Evolutionary conservation across 2,797 vertebrate species (phyloP), one percentile per base, ranked within the genome.

Genomic region (Enteromius radiatus): DNA sequence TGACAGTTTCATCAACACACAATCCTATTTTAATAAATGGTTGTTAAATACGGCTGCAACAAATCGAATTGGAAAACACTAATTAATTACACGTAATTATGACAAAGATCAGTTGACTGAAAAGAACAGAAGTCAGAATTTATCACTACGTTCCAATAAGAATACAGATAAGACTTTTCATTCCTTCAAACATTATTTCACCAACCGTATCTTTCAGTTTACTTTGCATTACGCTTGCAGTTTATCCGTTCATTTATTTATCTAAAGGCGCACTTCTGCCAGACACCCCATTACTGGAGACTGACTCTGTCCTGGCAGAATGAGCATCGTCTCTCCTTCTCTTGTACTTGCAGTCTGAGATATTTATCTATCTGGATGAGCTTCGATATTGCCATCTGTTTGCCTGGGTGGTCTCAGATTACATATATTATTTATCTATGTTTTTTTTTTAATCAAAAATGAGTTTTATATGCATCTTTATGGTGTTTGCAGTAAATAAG

Each of bases 281-380:
- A 56, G 71, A 38, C 31, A 73, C 45, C 45, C 28, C 70, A 54
- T 56, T 75, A 54, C 33, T 23, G 71, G 33, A 75, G 49, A 23
- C 49, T 56, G 12, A 52, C 36, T 52, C 49, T 49, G 21, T 31
- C 45, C 45, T 75, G 70, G 45, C 45, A 73, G 45, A 33, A 49
- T 52, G 45, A 73, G 28, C 70, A 52, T 52, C 6, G 49, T 38
- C 49, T 75, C 71, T 75, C 12, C 11, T 31, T 75, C 49, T 56
- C 49, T 21, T 68, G 38, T 68, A 49, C 17, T 71, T 31, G 17
- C 69, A 49, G 26, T 45, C 31, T 73, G 70, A 73, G 45, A 73
- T 73, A 73, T 73, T 52, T 73, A 73, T 71, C 69, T 49, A 31
- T 73, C 26, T 56, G 71, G 49, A 74, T 74, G 49, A 74, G 36